A percentile compares a stretch with the other conserved stretches of the same genome.
phyloP scores from a whole-genome alignment of 2,113 vertebrate species.

The Bucco capensis region DNA sequence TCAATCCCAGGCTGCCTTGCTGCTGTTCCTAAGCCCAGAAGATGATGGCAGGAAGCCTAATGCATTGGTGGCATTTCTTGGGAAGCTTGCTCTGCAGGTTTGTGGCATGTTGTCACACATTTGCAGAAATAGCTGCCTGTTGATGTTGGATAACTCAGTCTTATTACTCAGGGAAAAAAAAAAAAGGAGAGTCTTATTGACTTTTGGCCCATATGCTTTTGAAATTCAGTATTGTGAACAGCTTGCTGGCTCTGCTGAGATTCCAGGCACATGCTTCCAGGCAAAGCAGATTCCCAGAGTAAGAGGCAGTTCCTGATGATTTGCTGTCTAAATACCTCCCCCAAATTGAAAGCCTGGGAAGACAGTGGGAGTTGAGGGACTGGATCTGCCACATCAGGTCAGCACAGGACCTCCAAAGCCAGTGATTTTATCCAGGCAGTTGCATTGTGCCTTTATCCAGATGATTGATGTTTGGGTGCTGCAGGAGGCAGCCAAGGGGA shows the following conservation, averaged over 20 bases:
- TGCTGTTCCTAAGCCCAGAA: conserved; percentile 7
- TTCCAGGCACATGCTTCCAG: neutral
- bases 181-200: neutral
- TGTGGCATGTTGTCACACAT: conserved; percentile 20
- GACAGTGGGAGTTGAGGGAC: neutral
- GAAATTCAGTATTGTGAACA: neutral
- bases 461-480: neutral
- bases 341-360: neutral
- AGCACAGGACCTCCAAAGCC: neutral
- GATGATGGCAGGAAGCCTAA: conserved; percentile 35
- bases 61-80: conserved; percentile 46
- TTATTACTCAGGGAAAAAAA: neutral
- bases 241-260: neutral
- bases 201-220: conserved; percentile 2
- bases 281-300: neutral
- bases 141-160: conserved; percentile 34
- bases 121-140: neutral
- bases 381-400: neutral
- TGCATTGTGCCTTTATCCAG: neutral
- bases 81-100: neutral
- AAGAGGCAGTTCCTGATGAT: neutral
- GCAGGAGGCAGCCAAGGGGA: neutral
- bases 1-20: neutral
- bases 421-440: neutral
- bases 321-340: neutral